These are phyloP conservation scores for Echiichthys vipera DNA, from an alignment of 2,797 vertebrate genomes.

Conservation along the genomic window DNA sequence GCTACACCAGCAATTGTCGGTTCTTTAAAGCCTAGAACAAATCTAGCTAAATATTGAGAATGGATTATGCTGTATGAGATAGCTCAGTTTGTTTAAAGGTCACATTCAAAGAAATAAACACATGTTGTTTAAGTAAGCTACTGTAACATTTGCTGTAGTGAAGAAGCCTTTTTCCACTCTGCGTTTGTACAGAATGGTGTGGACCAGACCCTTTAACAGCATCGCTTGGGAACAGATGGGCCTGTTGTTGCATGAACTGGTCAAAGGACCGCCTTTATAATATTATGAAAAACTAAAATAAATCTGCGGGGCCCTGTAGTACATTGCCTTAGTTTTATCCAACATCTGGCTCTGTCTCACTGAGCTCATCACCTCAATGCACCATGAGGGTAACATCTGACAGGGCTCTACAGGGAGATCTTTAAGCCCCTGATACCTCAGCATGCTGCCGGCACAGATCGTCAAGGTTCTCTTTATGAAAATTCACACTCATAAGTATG, in stretches of 20 bases:
- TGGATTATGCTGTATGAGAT: neutral
- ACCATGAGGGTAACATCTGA: neutral
- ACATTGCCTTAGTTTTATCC: neutral
- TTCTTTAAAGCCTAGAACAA: neutral
- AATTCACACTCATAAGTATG: neutral
- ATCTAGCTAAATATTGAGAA: neutral
- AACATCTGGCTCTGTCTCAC: conserved; percentile 29
- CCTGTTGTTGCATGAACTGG: conserved; percentile 6
- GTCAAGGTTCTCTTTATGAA: neutral
- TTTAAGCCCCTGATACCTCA: neutral
- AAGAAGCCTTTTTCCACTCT: neutral
- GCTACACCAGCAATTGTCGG: neutral
- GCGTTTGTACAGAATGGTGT: conserved; percentile 1
- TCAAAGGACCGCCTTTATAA: neutral
- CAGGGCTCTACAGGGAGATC: neutral
- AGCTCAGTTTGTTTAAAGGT: neutral
- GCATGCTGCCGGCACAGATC: neutral
- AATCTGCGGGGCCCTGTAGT: neutral
- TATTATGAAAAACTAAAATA: neutral
- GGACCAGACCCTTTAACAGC: conserved; percentile 1
- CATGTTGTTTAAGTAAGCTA: neutral
- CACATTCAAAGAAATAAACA: neutral
- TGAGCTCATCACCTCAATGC: conserved; percentile 12
- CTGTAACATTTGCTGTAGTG: neutral
- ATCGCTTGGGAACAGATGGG: conserved; percentile 17